These are phyloP conservation scores for Leptopilina boulardi DNA, from an alignment of 1,140 invertebrate species.

Conservation along the genomic window DNA sequence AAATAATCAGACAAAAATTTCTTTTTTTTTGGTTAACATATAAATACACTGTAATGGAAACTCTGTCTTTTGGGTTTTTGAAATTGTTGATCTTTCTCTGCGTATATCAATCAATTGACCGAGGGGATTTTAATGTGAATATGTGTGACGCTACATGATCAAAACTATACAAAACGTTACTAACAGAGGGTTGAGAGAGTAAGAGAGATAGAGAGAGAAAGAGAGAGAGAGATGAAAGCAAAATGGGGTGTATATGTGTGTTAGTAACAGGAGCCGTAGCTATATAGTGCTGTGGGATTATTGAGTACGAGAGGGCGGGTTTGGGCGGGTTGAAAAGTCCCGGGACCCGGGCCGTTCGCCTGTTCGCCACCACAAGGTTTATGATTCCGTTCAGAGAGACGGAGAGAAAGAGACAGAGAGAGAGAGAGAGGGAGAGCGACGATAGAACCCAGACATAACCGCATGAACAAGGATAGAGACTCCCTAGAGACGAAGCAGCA, in stretches of 20 bases:
- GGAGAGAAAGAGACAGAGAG: constrained; percentile 37
- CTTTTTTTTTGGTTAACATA: too few species aligned
- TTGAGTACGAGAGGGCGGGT: constrained; percentile 63
- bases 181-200: too few species aligned
- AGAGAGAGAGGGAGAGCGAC: constrained; percentile 11
- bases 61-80: constrained; percentile 56
- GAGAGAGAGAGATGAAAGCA: constrained; percentile 44
- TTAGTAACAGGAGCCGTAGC: constrained; percentile 68
- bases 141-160: constrained; percentile 39
- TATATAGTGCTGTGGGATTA: constrained; percentile 65
- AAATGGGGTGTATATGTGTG: too few species aligned
- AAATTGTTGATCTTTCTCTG: constrained; percentile 61
- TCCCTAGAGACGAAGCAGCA: neutral
- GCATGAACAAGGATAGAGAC: constrained; percentile 20
- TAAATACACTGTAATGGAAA: constrained; percentile 41
- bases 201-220: too few species aligned
- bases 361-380: constrained; percentile 64
- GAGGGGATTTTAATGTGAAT: constrained; percentile 42
- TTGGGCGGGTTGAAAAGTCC: constrained; percentile 66
- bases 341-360: constrained; percentile 60
- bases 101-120: constrained; percentile 61
- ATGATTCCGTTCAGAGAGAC: constrained; percentile 58
- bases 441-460: constrained; percentile 43
- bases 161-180: neutral
- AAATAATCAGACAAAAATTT: too few species aligned